phyloP scores from a whole-genome alignment of 1,140 invertebrate genomes.

The Paraescarpia echinospica region DNA sequence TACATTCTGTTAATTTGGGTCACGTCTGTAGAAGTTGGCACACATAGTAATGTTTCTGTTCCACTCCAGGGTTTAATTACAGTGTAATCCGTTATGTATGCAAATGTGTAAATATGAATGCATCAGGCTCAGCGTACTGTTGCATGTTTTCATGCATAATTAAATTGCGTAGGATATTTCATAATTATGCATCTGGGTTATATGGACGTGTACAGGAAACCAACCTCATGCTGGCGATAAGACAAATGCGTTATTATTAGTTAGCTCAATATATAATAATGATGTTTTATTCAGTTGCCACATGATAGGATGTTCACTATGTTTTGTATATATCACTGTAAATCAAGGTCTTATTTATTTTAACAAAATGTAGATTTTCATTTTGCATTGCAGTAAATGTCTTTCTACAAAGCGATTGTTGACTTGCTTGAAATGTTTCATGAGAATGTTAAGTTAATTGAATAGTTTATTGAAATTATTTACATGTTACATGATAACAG shows the following conservation, averaged over 20 bases:
- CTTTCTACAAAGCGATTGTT: background rate
- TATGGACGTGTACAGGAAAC: background rate
- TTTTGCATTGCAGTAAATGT: background rate
- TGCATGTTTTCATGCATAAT: background rate
- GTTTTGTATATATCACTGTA: background rate
- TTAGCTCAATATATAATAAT: background rate
- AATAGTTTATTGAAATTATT: background rate
- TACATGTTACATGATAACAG: background rate
- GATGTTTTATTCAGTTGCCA: background rate
- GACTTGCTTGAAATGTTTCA: background rate
- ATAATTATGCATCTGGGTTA: background rate
- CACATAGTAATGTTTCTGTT: background rate
- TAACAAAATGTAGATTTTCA: conserved; percentile 5
- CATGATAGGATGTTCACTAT: background rate
- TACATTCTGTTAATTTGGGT: no score
- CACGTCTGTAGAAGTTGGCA: background rate
- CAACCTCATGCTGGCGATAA: background rate
- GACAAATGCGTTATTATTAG: background rate
- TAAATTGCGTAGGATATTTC: background rate
- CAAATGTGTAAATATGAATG: conserved; percentile 1
- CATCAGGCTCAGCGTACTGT: background rate
- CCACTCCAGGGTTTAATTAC: background rate
- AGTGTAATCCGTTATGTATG: background rate
- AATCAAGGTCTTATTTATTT: background rate
- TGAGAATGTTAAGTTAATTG: background rate